Base-by-base conservation (phyloP, 2,888 invertebrate genomes). In the Cephus pygmeus region DNA sequence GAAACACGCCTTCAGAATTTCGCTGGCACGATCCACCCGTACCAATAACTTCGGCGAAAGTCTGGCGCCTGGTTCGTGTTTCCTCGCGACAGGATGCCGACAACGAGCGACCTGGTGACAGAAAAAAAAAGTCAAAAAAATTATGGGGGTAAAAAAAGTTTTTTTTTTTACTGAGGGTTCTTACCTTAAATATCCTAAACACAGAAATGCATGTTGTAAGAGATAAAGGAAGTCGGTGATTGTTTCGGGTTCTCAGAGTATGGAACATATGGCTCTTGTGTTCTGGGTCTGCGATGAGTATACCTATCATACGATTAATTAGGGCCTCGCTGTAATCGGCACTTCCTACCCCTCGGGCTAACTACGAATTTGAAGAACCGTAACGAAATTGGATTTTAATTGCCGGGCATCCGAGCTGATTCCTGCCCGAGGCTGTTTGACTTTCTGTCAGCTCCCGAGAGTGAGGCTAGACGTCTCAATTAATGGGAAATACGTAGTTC, bases 1-100 rank as follows among this genome's bases (percentile, higher is more conserved):
- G 74, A 40, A 74, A 79, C 78, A 73, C 69, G 73, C 76, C 31
- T 77, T 36, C 69, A 69, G 79, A 76, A 79, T 34, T 56, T 56
- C 56, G 56, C 56, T 56, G 23, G 23, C 56, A 56, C 56, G 56
- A 56, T 56, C 56, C 56, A 15, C 23, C 6, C 9, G 56, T 56
- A 9, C 40, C 40, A 15, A 23, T 56, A 15, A 6, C 23, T 23
- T 56, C 23, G 2, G 56, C 23, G 23, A 23, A 23, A 56, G 56
- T 23, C 56, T 56, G 56, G 56, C 56, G 56, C 56, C 56, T 56
- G 15, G 6, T 9, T 23, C 56, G 9, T 56, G 56, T 56, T 56
- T 23, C 56, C 56, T 15, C 56, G 56, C 56, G 56, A 23, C 56
- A 56, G 56, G 56, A 56, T 23, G 56, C 56, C 56, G 56, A 56